phyloP scores from a whole-genome alignment of 2,113 vertebrate genomes.

The Pagrus major region DNA sequence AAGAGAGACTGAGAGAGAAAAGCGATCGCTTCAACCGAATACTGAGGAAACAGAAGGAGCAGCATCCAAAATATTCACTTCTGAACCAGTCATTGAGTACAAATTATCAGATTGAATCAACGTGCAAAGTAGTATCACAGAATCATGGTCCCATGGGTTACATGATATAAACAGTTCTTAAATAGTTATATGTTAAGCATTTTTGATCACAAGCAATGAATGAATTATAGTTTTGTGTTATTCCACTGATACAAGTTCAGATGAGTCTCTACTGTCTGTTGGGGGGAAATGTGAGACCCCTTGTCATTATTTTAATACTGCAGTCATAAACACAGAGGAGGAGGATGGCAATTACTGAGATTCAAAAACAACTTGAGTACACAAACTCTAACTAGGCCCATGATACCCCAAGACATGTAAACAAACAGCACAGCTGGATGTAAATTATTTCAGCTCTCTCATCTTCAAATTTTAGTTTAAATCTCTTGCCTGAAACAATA shows the following conservation, averaged over 20 bases:
- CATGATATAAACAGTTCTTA: conserved; percentile 7
- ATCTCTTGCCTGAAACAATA: conserved; percentile 73
- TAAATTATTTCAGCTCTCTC: conserved; percentile 68
- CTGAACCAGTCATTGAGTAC: not conserved
- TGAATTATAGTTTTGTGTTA: conserved; percentile 25
- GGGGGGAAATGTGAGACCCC: conserved; percentile 11
- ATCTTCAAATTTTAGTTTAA: conserved; percentile 61
- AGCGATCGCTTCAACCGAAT: not conserved
- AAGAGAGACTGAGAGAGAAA: conserved; percentile 35
- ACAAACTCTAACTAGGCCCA: conserved; percentile 70
- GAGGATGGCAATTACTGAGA: conserved; percentile 72
- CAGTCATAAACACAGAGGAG: conserved; percentile 58
- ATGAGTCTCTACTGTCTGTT: conserved; percentile 30
- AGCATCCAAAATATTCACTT: not conserved
- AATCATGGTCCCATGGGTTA: not conserved
- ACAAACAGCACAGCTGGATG: conserved; percentile 77
- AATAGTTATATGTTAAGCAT: not conserved
- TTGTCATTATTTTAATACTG: conserved; percentile 58
- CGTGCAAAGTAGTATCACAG: not conserved
- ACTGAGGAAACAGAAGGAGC: not conserved
- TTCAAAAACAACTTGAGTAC: conserved; percentile 68
- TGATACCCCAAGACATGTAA: conserved; percentile 72
- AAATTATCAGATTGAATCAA: not conserved
- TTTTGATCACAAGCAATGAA: conserved; percentile 5
- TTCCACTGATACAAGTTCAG: conserved; percentile 17